Evolutionary conservation across 2,113 vertebrate genomes (phyloP), one percentile per base, ranked within the genome.

Genomic region (Uria aalge): DNA sequence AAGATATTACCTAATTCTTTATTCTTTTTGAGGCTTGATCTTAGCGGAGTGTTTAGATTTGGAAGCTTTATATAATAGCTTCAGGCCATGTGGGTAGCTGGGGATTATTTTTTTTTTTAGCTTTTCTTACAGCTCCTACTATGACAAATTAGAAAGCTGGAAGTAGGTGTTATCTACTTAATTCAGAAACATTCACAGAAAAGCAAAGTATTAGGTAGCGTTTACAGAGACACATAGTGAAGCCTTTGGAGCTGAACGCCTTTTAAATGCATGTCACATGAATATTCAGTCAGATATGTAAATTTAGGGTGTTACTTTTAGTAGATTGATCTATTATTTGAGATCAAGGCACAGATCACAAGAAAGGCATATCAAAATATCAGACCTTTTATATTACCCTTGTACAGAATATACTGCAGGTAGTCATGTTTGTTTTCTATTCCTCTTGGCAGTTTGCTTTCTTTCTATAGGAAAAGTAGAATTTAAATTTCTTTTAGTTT

Each of bases 231-330:
- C 78, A 69, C 32, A 66, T 12, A 53, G 30, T 43, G 50, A 90
- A 92, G 62, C 41, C 34, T 74, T 77, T 57, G 30, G 64, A 94
- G 69, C 66, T 67, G 36, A 84, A 74, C 3, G 13, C 29, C 52
- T 94, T 94, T 94, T 83, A 93, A 92, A 94, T 76, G 68, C 23
- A 66, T 60, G 66, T 50, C 80, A 94, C 40, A 74, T 94, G 93
- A 97, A 96, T 86, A 91, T 93, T 88, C 90, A 97, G 81, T 86
- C 45, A 97, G 74, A 95, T 93, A 95, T 94, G 73, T 56, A 96
- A 92, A 96, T 94, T 19, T 64, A 82, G 17, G 6, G 5, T 69
- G 68, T 80, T 78, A 50, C 69, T 92, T 69, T 90, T 69, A 93
- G 73, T 78, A 85, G 86, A 89, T 88, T 95, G 68, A 90, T 87